Evolutionary conservation across 2,113 vertebrate species (phyloP), one percentile per base, ranked within the genome.

Genomic region (Seriola dumerili): DNA sequence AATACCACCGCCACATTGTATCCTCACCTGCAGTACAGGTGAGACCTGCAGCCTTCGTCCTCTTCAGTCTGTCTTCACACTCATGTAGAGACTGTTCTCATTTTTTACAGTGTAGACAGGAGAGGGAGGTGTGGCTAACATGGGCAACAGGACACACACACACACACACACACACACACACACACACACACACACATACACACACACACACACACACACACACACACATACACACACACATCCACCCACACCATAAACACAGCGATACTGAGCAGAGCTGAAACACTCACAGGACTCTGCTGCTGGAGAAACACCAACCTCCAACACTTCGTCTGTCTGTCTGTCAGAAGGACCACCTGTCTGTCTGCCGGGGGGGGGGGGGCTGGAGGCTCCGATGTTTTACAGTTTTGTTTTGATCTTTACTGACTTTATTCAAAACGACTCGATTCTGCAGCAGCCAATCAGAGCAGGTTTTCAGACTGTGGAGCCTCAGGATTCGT

Each of bases 31-130:
- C 29, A 29, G 29, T 2, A 29, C 29, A 29, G 29, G 29, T 29
- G 2, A 29, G 2, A 29, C 29, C 29, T 29, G 29, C 29, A 29
- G 29, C 29, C 29, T 29, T 29, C 29, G 29, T 29, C 29, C 29
- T 29, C 29, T 29, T 29, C 29, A 29, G 29, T 29, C 29, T 29
- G 29, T 29, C 29, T 29, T 29, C 29, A 29, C 29, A 29, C 29
- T 38, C 38, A 38, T 38, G 6, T 38, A 8, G 38, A 38, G 38
- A 29, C 29, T 29, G 38, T 38, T 6, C 40, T 10, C 8, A 42
- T 42, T 54, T 89, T 82, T 76, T 72, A 4, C 75, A 89, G 78
- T 84, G 84, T 50, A 69, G 67, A 46, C 10, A 57, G 69, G 59
- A 25, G 73, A 59, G 23, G 76, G 85, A 19, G 89, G 89, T 7